Evolutionary conservation across 2,113 vertebrate species (phyloP), one percentile per base, ranked within the genome.

Genomic region (Cyanoliseus patagonus): DNA sequence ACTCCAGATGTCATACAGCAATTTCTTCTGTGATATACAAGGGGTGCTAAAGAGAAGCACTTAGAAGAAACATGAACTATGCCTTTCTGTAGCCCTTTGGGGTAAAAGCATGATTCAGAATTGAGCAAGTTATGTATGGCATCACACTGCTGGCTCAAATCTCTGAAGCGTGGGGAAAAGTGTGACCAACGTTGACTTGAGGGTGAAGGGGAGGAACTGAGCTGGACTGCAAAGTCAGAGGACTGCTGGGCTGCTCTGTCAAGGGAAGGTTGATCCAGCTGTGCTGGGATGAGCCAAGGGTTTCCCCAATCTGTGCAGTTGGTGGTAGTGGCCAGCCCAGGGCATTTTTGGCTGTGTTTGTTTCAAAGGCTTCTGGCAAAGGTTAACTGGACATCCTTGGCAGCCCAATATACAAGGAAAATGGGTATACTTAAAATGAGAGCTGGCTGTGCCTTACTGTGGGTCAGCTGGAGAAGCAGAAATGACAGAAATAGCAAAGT

Each of bases 241-340:
- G 31, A 35, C 69, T 1, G 0, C 44, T 59, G 76, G 49, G 35
- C 46, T 75, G 35, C 72, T n/a, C 44, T 64, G 41, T 35, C 49
- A 70, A 83, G 49, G 66, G 61, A 88, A 44, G 30, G 70, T 9
- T 0, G 3, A 46, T 11, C 44, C 31, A 35, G 39, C 64, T 68
- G 53, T 37, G 75, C 75, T 70, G 64, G 19, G 33, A 6, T 72
- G 33, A 83, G 64, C 14, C 47, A 5, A 6, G 66, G 20, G 35
- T 17, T 64, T 78, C 9, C 20, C 84, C 7, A 4, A 19, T 77
- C 17, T 0, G 2, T 37, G 19, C 0, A 11, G 30, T 0, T 57
- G 33, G 27, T 80, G 52, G 63, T 10, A 80, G 70, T 41, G 90
- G 33, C 41, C 31, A 47, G 20, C 17, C 52, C 17, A 53, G 20